These are phyloP conservation scores for Silurus meridionalis DNA, from an alignment of 2,113 vertebrate genomes.

Conservation along the genomic window DNA sequence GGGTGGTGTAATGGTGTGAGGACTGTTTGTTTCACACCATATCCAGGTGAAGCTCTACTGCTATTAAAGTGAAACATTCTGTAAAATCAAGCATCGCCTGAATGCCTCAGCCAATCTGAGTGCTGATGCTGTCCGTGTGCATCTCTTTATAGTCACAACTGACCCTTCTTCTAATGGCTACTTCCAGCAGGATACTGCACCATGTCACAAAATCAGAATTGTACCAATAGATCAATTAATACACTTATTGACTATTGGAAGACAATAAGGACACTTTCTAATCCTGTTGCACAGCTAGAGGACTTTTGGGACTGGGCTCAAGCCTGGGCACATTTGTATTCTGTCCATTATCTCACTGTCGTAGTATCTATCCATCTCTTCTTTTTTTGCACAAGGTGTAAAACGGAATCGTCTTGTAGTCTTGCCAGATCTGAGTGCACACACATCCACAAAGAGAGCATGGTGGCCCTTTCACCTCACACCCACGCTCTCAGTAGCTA, in stretches of 20 bases:
- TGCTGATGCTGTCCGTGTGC: background rate
- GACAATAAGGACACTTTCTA: background rate
- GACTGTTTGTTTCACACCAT: background rate
- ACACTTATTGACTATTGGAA: background rate
- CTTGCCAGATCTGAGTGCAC: constrained; percentile 15
- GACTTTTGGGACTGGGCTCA: background rate
- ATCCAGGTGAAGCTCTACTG: no score
- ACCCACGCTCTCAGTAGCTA: constrained; percentile 19
- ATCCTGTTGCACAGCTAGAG: background rate
- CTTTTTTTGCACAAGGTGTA: background rate
- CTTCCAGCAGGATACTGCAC: background rate
- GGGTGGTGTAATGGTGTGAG: background rate
- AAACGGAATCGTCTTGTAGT: constrained; percentile 8
- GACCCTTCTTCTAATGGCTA: background rate
- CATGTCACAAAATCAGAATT: background rate
- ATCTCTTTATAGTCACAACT: background rate
- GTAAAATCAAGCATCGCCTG: background rate
- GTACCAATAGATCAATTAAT: no score
- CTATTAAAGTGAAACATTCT: no score
- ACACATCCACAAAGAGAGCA: constrained; percentile 25
- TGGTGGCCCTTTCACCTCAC: constrained; percentile 10
- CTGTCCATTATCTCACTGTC: constrained; percentile 19
- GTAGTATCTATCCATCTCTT: background rate
- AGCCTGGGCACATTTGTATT: constrained; percentile 22
- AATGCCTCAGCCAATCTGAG: background rate